Percentiles rank a stretch among this genome's conserved stretches.
phyloP scores from a whole-genome alignment of 2,888 invertebrate species.

The Athrips mouffetella region DNA sequence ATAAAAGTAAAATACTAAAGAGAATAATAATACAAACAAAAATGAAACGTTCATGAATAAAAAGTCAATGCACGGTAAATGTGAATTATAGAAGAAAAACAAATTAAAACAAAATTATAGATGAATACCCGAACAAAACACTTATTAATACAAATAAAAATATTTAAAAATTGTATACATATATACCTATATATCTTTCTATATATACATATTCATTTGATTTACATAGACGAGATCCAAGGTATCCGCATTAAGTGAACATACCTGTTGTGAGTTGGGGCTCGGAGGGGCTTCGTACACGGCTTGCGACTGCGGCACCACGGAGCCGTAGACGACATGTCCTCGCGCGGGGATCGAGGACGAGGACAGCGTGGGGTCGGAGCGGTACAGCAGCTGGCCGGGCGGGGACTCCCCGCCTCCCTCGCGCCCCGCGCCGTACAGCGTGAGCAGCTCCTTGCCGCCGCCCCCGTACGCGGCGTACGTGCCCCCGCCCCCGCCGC shows the following conservation, averaged over 20 bases:
- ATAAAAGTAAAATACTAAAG: too few species aligned
- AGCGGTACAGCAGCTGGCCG: constrained; percentile 78
- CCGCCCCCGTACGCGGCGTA: constrained; percentile 30
- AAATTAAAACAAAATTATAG: too few species aligned
- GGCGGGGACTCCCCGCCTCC: constrained; percentile 76
- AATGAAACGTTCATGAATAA: too few species aligned
- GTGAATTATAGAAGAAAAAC: too few species aligned
- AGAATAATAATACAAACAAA: too few species aligned
- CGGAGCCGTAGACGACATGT: constrained; percentile 68
- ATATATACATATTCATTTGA: too few species aligned
- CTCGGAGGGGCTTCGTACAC: constrained; percentile 77
- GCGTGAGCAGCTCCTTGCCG: constrained; percentile 38
- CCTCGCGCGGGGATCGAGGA: constrained; percentile 72
- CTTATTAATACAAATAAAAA: too few species aligned
- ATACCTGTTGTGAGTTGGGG: constrained; percentile 77
- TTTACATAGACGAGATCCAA: too few species aligned
- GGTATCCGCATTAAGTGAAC: background rate
- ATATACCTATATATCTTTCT: too few species aligned
- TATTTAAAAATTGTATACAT: too few species aligned
- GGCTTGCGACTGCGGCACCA: constrained; percentile 63
- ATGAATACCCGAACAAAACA: too few species aligned
- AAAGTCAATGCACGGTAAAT: too few species aligned
- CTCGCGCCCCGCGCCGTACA: constrained; percentile 35
- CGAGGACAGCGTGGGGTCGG: constrained; percentile 83
- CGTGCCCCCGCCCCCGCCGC: constrained; percentile 40